Percentiles rank a stretch among this genome's conserved stretches.
Conservation (phyloP, 2,113 vertebrate species). For the Tupaia chinensis region DNA sequence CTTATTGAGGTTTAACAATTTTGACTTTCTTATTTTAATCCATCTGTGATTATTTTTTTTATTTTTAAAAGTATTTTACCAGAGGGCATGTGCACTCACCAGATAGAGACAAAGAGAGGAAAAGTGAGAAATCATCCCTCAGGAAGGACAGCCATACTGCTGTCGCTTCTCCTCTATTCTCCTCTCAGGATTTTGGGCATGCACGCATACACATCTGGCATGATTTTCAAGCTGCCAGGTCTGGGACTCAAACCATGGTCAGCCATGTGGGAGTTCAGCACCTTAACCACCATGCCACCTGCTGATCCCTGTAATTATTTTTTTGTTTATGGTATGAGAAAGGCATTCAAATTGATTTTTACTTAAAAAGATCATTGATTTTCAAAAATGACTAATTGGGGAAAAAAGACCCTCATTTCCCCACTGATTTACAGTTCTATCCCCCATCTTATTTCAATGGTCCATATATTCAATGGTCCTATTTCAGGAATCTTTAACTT, state of each 20-base stretch:
- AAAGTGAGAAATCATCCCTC: too few species aligned
- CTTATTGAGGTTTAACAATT: background rate
- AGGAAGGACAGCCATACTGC: too few species aligned
- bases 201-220: too few species aligned
- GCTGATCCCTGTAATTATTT: background rate
- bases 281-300: too few species aligned
- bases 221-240: too few species aligned
- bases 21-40: background rate
- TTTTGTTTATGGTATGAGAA: background rate
- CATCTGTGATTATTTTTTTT: background rate
- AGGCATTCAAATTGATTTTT: background rate
- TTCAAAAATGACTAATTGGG: background rate
- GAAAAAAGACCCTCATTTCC: background rate
- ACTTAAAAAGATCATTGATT: background rate
- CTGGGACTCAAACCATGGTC: too few species aligned
- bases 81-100: too few species aligned
- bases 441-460: background rate
- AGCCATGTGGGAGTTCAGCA: too few species aligned
- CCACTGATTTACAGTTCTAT: background rate
- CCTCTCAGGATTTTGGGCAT: too few species aligned
- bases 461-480: background rate
- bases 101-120: too few species aligned
- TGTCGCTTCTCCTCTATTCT: too few species aligned
- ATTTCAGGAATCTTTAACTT: background rate
- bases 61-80: background rate